These are phyloP conservation scores for Pelodytes ibericus DNA, from an alignment of 2,797 vertebrate species.

Conservation along the genomic window DNA sequence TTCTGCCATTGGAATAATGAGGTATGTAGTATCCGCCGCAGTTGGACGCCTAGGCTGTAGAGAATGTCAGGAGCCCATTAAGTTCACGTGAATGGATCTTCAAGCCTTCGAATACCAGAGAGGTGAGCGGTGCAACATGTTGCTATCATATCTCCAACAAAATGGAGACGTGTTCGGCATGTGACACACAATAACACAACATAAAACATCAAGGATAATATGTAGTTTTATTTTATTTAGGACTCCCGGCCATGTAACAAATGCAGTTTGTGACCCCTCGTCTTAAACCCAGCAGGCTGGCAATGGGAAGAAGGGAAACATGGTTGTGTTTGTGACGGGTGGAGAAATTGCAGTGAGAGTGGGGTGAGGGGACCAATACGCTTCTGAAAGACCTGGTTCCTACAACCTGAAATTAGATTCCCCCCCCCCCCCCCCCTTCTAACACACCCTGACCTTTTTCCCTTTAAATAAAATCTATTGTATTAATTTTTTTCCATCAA, in stretches of 20 bases:
- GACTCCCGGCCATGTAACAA: neutral
- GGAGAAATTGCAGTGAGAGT: slow-evolving; percentile 22
- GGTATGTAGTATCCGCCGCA: too few relatives aligned
- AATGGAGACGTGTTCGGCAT: too few relatives aligned
- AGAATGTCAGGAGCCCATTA: too few relatives aligned
- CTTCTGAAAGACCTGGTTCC: slow-evolving; percentile 35
- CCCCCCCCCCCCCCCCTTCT: slow-evolving; percentile 67
- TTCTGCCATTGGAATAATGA: too few relatives aligned
- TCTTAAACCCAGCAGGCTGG: neutral
- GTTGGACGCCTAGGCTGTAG: too few relatives aligned
- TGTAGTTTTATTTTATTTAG: too few relatives aligned
- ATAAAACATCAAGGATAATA: too few relatives aligned
- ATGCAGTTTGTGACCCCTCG: neutral
- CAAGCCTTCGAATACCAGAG: too few relatives aligned
- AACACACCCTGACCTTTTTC: slow-evolving; percentile 81
- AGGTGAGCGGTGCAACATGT: too few relatives aligned
- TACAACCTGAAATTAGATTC: slow-evolving; percentile 68
- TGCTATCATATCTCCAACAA: too few relatives aligned
- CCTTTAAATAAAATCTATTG: slow-evolving; percentile 71
- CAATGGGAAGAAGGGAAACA: neutral
- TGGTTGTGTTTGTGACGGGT: neutral
- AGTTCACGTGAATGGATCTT: too few relatives aligned
- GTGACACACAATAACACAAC: too few relatives aligned
- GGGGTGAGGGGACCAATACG: neutral
- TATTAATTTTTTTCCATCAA: slow-evolving; percentile 80